Evolutionary conservation across 2,888 invertebrate species (phyloP).

Genomic region (Strigamia maritima): DNA sequence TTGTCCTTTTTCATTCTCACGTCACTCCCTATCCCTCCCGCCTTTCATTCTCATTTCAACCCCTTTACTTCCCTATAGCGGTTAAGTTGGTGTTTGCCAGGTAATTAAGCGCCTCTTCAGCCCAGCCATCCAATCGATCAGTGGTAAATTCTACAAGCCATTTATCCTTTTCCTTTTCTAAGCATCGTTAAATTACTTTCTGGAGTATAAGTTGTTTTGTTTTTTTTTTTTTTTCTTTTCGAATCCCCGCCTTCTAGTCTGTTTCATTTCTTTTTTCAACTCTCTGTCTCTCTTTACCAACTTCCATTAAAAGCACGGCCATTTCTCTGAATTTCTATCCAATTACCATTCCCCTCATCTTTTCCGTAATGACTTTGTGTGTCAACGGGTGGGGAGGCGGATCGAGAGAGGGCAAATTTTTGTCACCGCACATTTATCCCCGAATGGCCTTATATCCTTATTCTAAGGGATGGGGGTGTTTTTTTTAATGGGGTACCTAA

Average conservation of each 20-base stretch:
- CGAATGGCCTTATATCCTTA: no score
- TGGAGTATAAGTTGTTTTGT: no score
- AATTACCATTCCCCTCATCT: slow-evolving; percentile 27
- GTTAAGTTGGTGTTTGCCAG: slow-evolving; percentile 23
- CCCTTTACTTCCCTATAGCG: neutral
- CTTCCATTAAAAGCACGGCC: slow-evolving; percentile 22
- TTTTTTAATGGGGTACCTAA: neutral
- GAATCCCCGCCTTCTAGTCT: neutral
- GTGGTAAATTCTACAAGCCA: slow-evolving; percentile 27
- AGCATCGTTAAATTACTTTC: neutral
- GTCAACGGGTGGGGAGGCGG: neutral
- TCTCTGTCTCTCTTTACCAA: neutral
- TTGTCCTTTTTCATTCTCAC: neutral
- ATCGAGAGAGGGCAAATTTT: neutral
- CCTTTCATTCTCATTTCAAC: neutral
- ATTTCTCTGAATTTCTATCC: slow-evolving; percentile 29
- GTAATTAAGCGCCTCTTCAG: slow-evolving; percentile 20
- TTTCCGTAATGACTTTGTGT: slow-evolving; percentile 21
- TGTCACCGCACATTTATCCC: slow-evolving; percentile 17
- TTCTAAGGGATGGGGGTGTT: neutral
- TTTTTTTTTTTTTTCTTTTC: no score
- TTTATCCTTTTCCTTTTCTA: slow-evolving; percentile 23
- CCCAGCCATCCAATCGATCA: slow-evolving; percentile 24
- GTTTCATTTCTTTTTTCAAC: slow-evolving; percentile 7
- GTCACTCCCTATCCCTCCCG: neutral